Conservation (phyloP, 2,888 invertebrate species). For the Isoperla grammatica region DNA sequence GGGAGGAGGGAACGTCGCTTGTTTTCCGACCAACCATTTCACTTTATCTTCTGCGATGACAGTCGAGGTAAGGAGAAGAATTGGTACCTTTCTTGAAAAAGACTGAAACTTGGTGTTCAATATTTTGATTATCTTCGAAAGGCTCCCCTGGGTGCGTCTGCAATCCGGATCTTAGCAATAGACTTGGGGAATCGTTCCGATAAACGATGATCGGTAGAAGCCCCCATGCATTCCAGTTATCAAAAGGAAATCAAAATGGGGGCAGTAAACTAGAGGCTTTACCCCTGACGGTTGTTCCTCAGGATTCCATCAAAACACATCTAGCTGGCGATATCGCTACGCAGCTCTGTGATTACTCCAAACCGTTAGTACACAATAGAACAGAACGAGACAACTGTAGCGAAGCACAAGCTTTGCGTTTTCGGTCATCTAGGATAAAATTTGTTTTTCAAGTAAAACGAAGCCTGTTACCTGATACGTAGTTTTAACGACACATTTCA, state of each 20-base stretch:
- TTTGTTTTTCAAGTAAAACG: too few relatives aligned
- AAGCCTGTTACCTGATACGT: too few relatives aligned
- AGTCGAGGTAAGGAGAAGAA: conserved; percentile 6
- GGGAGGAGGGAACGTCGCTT: too few relatives aligned
- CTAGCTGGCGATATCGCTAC: too few relatives aligned
- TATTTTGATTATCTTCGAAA: conserved; percentile 16
- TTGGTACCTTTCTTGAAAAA: conserved; percentile 3
- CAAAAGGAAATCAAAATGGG: conserved; percentile 4
- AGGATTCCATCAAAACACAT: too few relatives aligned
- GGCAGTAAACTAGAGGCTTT: background rate
- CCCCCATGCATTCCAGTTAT: background rate
- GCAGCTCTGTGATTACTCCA: too few relatives aligned
- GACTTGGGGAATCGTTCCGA: conserved; percentile 7
- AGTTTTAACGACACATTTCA: too few relatives aligned
- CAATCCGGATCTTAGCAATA: background rate
- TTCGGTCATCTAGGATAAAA: too few relatives aligned
- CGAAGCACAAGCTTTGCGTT: too few relatives aligned
- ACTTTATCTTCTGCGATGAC: conserved; percentile 8
- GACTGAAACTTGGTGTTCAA: conserved; percentile 8
- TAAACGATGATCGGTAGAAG: conserved; percentile 14
- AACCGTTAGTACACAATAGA: too few relatives aligned
- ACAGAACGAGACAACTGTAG: too few relatives aligned
- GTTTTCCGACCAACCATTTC: background rate
- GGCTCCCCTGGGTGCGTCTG: conserved; percentile 1
- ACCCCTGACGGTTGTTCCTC: too few relatives aligned